These are phyloP conservation scores for Rhabdophis nuchalis DNA, from an alignment of 2,797 vertebrate genomes.

Conservation along the genomic window DNA sequence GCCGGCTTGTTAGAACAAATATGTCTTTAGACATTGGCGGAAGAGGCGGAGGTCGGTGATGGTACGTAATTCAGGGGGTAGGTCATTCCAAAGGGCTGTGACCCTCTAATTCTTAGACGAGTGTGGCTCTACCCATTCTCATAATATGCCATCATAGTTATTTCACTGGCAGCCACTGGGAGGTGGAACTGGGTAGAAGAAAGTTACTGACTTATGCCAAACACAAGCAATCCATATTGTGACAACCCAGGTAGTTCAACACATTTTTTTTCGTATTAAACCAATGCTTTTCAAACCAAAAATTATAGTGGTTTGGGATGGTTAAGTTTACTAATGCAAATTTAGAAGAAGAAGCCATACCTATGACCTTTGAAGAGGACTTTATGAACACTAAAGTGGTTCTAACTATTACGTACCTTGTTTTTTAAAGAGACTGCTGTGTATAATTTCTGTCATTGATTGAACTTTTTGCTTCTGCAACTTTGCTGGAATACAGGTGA, in stretches of 20 bases:
- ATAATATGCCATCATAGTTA: not conserved
- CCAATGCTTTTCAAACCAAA: not conserved
- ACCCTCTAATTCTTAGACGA: not conserved
- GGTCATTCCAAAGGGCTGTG: no score
- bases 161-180: not conserved
- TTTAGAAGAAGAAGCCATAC: not conserved
- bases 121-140: not conserved
- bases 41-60: no score
- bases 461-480: constrained; percentile 93
- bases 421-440: constrained; percentile 87
- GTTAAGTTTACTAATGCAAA: not conserved
- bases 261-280: not conserved
- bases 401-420: constrained; percentile 76
- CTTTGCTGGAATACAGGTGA: constrained; percentile 87
- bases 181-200: not conserved
- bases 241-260: not conserved
- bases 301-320: not conserved
- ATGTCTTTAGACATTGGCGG: no score
- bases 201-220: not conserved
- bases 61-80: no score
- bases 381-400: not conserved
- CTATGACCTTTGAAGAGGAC: not conserved
- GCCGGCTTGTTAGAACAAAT: no score
- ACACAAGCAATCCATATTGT: not conserved
- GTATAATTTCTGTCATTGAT: constrained; percentile 95